Percentiles rank a stretch among this genome's conserved stretches.
Conservation (phyloP, 2,888 invertebrate species). For the Prosapia bicincta region DNA sequence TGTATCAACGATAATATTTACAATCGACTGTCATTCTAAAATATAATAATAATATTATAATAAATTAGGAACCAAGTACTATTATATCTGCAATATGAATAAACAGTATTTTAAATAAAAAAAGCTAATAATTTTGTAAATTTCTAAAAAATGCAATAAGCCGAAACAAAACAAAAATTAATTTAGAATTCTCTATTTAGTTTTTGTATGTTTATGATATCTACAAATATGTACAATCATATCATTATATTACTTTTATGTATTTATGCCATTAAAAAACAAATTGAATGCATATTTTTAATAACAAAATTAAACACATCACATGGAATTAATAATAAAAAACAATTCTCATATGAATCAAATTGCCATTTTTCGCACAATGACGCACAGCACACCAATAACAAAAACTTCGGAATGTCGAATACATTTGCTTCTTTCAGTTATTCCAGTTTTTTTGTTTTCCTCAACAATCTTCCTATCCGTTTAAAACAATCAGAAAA, state of each 20-base stretch:
- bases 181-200: conserved; percentile 15
- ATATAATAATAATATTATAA: conserved; percentile 28
- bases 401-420: conserved; percentile 26
- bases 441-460: neutral
- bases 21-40: conserved; percentile 23
- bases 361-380: conserved; percentile 7
- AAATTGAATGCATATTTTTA: conserved; percentile 7
- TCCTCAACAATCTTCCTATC: neutral
- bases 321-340: conserved; percentile 24
- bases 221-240: conserved; percentile 22
- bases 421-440: conserved; percentile 5
- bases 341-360: conserved; percentile 11
- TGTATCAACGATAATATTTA: conserved; percentile 14
- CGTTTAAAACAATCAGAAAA: conserved; percentile 21
- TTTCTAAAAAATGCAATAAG: conserved; percentile 13
- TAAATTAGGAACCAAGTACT: conserved; percentile 38
- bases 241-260: conserved; percentile 11
- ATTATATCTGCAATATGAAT: conserved; percentile 13
- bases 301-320: conserved; percentile 13
- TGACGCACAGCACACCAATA: conserved; percentile 22
- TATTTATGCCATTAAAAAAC: conserved; percentile 18
- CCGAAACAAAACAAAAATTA: conserved; percentile 20
- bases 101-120: conserved; percentile 11
- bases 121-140: conserved; percentile 19
- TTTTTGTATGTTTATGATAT: conserved; percentile 6